Conservation (phyloP, 2,888 invertebrate genomes). For the Volucella inanis region DNA sequence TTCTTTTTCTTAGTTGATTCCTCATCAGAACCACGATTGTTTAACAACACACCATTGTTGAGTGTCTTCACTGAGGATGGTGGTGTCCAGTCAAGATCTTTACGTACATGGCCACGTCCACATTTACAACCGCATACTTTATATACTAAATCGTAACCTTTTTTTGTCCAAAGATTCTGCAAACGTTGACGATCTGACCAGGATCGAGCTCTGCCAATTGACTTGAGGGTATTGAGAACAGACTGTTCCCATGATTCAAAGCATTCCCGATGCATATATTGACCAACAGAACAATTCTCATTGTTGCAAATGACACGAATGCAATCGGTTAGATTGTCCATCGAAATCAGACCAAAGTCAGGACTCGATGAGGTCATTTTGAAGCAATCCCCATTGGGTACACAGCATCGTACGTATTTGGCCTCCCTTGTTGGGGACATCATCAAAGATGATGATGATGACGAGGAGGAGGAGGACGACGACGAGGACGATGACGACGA, state of each 20-base stretch:
- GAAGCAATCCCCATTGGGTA: conserved; percentile 91
- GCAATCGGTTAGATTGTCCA: conserved; percentile 90
- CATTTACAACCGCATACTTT: conserved; percentile 98
- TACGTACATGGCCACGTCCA: conserved; percentile 95
- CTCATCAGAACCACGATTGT: conserved; percentile 81
- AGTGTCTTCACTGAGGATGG: conserved; percentile 83
- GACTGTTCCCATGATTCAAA: conserved; percentile 97
- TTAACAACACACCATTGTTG: conserved; percentile 77
- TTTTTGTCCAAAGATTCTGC: conserved; percentile 98
- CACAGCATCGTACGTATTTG: conserved; percentile 88
- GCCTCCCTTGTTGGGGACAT: conserved; percentile 79
- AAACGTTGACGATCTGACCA: conserved; percentile 97
- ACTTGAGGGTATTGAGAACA: conserved; percentile 93
- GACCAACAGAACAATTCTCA: conserved; percentile 93
- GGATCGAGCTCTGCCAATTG: conserved; percentile 94
- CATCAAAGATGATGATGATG: conserved; percentile 61
- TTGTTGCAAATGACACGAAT: conserved; percentile 97
- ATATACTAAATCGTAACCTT: conserved; percentile 97
- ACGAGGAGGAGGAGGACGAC: conserved; percentile 17
- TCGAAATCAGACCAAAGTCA: conserved; percentile 85
- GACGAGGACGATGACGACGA: conserved; percentile 35
- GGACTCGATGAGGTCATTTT: conserved; percentile 84
- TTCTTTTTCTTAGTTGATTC: conserved; percentile 87
- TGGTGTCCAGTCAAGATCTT: conserved; percentile 96
- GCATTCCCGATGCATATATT: conserved; percentile 98